Evolutionary conservation across 2,797 vertebrate genomes (phyloP).

Genomic region (Crenuchus spilurus): DNA sequence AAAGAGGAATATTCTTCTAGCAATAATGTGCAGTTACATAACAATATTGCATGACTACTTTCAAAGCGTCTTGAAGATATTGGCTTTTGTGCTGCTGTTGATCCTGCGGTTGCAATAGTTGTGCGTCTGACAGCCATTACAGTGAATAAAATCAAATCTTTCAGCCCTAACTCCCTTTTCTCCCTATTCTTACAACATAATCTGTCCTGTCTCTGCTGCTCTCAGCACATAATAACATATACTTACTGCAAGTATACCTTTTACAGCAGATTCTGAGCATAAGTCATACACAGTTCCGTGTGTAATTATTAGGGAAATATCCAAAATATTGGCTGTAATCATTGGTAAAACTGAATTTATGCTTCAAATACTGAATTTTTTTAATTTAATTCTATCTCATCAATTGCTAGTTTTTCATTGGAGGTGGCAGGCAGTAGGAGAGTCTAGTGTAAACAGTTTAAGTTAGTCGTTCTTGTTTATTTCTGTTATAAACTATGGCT

Average conservation of each 20-base stretch:
- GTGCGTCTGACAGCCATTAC: constrained; percentile 8
- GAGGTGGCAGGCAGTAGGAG: too few relatives aligned
- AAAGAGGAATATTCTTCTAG: not conserved
- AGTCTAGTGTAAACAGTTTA: too few relatives aligned
- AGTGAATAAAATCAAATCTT: constrained; percentile 1
- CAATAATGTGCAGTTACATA: not conserved
- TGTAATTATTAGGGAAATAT: too few relatives aligned
- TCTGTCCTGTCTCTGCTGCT: not conserved
- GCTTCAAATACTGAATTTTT: too few relatives aligned
- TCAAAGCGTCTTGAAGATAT: not conserved
- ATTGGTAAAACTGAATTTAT: too few relatives aligned
- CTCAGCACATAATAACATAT: constrained; percentile 7
- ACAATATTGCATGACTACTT: not conserved
- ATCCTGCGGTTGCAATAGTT: not conserved
- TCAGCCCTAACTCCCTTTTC: not conserved
- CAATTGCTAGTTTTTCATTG: too few relatives aligned
- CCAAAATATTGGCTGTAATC: too few relatives aligned
- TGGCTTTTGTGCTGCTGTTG: constrained; percentile 9
- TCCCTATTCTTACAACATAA: constrained; percentile 23
- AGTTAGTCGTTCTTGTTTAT: too few relatives aligned
- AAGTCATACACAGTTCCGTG: too few relatives aligned
- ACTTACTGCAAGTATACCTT: not conserved
- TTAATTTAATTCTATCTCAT: too few relatives aligned
- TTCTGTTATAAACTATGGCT: too few relatives aligned
- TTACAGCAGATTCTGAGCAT: too few relatives aligned